Evolutionary conservation across 2,113 vertebrate species (phyloP), one percentile per base, ranked within the genome.

Genomic region (Heliornis fulica): DNA sequence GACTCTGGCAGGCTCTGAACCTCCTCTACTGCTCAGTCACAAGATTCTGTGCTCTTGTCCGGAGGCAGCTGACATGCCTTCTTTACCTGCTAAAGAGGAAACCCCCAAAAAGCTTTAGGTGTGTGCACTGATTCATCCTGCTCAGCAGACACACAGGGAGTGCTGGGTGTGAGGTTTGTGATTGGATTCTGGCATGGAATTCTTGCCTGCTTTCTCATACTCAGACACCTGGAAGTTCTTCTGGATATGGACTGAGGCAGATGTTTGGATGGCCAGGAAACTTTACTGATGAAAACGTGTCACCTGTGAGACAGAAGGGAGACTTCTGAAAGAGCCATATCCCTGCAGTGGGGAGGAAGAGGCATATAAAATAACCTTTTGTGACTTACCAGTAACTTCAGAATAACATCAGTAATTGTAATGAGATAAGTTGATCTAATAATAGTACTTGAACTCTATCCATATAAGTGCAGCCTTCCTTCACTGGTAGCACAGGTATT

Each of bases 71-170:
- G 45, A 40, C 1, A 0, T 19, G 13, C 38, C 34, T 59, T 50
- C 13, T 32, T 68, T 59, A 10, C 15, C 15, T 77, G 36, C 36
- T 66, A 9, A 74, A 43, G 56, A 59, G 75, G 53, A 79, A 54
- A 71, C 31, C 23, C 29, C 22, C 41, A 13, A 48, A 63, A 29
- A 45, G n/a, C 13, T 70, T 83, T 43, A 45, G n/a, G 19, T 1
- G 1, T 13, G 7, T 46, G 17, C 17, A 14, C 34, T 17, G 31
- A 10, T n/a, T n/a, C 25, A 5, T 0, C 57, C 22, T 69, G 23
- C 10, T 72, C 56, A 26, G 56, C 53, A 66, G 36, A 22, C 5
- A 1, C 36, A 5, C 3, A 13, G 34, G 11, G 16, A 13, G 11
- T 46, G 57, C 46, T 29, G 36, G 79, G 17, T 22, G 57, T 18